Base-by-base conservation (phyloP, 2,888 invertebrate species). In the Sericinus montela region DNA sequence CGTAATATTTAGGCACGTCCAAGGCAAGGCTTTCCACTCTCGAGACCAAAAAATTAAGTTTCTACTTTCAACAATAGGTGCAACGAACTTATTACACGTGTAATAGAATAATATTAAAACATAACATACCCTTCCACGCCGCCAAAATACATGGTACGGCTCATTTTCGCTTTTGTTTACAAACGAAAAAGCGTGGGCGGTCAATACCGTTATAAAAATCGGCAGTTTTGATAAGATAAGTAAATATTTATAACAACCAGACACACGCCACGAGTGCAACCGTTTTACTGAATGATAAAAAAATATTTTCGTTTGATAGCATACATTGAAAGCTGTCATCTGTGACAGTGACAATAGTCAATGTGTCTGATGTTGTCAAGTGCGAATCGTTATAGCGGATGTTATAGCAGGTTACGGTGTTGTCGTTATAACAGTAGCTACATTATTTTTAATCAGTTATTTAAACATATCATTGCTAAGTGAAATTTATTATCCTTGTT, bases 21-120 rank as follows among this genome's bases (percentile, higher is more conserved):
- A 86, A 86, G 83, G 84, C 67, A 56, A 75, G 56, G 74, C 78
- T 80, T 84, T 83, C 78, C 69, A 83, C 85, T 85, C 78, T 85
- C 78, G 55, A 65, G 19, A 19, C 19, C 19, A 19, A 19, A 19
- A 19, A 3, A 19, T 3, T 19, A 5, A 19, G 19, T 19, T 3
- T 19, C 19, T 70, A 83, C 85, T 85, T 79, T 85, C 78, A 55
- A 65, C 61, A 49, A 55, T 44, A 46, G 51, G 51, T 59, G 53
- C 58, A 45, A 36, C 42, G 5, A 51, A 50, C 11, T 30, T 3
- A 45, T 54, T 54, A 60, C 56, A 57, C 55, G 45, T 42, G 50
- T 25, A 52, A 52, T 53, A 54, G 48, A n/a, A 38, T 46, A 49
- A 32, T 37, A 45, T 46, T 38, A 11, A 9, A 44, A 42, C 25